Percentiles rank a stretch among this genome's conserved stretches.
Conservation (phyloP, 92 coral and sea anemone genomes). For the Micromussa lordhowensis region DNA sequence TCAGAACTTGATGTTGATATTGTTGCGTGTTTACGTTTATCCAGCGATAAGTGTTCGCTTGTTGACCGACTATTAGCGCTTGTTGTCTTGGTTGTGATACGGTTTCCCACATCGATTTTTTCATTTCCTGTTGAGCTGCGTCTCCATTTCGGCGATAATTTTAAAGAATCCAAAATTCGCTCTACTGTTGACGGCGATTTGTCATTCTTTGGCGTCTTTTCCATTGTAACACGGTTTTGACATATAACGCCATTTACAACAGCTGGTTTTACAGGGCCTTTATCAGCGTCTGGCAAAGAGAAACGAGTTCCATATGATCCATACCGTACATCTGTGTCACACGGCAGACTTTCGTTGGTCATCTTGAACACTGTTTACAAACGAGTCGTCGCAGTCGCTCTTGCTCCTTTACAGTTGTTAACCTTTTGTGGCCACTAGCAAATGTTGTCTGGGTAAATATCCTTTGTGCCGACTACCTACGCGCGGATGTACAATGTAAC, state of each 20-base stretch:
- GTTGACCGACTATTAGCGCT: slow-evolving; percentile 34
- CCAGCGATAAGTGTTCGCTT: slow-evolving; percentile 35
- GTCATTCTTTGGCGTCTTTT: slow-evolving; percentile 18
- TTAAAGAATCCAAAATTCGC: slow-evolving; percentile 30
- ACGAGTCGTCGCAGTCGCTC: neutral
- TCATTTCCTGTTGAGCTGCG: neutral
- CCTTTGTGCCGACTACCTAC: slow-evolving; percentile 9
- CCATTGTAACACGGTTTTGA: neutral
- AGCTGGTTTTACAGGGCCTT: neutral
- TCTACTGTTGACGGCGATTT: slow-evolving; percentile 21
- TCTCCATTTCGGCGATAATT: slow-evolving; percentile 24
- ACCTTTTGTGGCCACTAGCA: slow-evolving; percentile 3
- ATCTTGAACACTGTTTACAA: neutral
- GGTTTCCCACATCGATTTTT: slow-evolving; percentile 1
- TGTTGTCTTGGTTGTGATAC: neutral
- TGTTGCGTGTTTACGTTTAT: slow-evolving; percentile 46
- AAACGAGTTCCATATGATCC: neutral
- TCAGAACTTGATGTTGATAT: slow-evolving; percentile 39
- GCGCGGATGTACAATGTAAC: slow-evolving; percentile 7
- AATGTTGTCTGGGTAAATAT: slow-evolving; percentile 10
- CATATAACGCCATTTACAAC: neutral
- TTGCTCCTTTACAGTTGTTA: neutral
- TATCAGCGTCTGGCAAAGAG: neutral
- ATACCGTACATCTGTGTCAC: neutral
- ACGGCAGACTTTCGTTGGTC: slow-evolving; percentile 28